A percentile compares a stretch with the other conserved stretches of the same genome.
phyloP scores from a whole-genome alignment of 2,888 invertebrate species.

The Electrophaes corylata region DNA sequence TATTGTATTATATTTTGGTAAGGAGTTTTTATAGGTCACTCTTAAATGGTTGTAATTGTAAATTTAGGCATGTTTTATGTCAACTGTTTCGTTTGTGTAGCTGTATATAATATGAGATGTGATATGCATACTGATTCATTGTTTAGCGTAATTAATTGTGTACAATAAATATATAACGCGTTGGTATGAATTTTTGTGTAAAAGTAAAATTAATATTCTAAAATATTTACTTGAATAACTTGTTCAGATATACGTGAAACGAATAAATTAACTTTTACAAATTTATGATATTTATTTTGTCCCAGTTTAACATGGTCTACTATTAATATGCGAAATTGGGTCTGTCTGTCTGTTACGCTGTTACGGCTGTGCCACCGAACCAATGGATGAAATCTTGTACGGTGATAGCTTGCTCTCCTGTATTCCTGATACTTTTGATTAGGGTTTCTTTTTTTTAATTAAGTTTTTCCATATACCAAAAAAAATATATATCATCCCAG shows the following conservation, averaged over 20 bases:
- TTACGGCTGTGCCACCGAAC: no score
- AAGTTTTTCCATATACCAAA: no score
- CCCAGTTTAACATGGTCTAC: background rate
- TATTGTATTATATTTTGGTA: conserved; percentile 77
- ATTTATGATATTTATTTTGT: conserved; percentile 35
- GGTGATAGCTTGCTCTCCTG: no score
- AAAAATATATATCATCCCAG: no score
- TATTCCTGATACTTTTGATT: no score
- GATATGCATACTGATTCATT: conserved; percentile 71
- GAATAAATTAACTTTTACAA: conserved; percentile 82
- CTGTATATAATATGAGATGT: conserved; percentile 76
- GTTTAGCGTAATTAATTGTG: conserved; percentile 72
- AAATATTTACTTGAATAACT: conserved; percentile 76
- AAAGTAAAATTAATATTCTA: conserved; percentile 77
- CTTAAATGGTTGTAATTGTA: conserved; percentile 69
- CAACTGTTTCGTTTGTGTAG: conserved; percentile 59
- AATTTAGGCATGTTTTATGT: conserved; percentile 56
- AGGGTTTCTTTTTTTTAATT: no score
- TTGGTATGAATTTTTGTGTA: conserved; percentile 59
- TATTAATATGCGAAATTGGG: no score
- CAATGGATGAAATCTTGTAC: no score
- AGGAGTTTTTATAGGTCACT: conserved; percentile 72
- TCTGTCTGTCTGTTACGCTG: no score
- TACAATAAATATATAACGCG: conserved; percentile 49
- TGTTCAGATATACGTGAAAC: conserved; percentile 79